A percentile compares a stretch with the other conserved stretches of the same genome.
These are phyloP conservation scores for Drosophila prosaltans DNA, from an alignment of 1,140 invertebrate genomes.

Conservation along the genomic window DNA sequence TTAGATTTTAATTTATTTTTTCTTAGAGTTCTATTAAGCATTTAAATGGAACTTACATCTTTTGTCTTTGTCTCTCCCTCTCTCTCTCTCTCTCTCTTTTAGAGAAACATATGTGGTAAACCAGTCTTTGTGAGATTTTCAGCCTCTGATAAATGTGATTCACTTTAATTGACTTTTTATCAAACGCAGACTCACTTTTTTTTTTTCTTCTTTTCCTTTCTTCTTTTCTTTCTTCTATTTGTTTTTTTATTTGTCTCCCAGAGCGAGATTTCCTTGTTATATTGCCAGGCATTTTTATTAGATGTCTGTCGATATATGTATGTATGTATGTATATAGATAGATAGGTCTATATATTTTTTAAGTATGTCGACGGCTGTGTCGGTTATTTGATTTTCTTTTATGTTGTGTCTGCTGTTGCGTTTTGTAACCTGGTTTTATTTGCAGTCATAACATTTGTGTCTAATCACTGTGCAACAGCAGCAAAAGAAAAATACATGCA, in stretches of 20 bases:
- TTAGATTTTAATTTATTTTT: neutral
- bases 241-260: slow-evolving; percentile 14
- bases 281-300: slow-evolving; percentile 27
- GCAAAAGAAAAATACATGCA: slow-evolving; percentile 11
- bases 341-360: slow-evolving; percentile 31
- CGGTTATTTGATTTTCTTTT: slow-evolving; percentile 50
- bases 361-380: slow-evolving; percentile 62
- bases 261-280: slow-evolving; percentile 14
- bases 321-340: slow-evolving; percentile 1
- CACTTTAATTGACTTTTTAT: slow-evolving; percentile 73
- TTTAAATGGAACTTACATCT: neutral
- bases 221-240: slow-evolving; percentile 25
- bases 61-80: neutral
- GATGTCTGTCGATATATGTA: slow-evolving; percentile 15
- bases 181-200: slow-evolving; percentile 73
- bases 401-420: slow-evolving; percentile 71
- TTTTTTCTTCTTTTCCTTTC: neutral
- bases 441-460: slow-evolving; percentile 77
- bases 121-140: neutral
- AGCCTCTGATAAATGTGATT: slow-evolving; percentile 34
- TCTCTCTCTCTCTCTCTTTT: neutral
- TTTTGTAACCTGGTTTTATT: slow-evolving; percentile 80
- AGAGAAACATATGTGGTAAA: neutral
- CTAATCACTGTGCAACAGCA: slow-evolving; percentile 61
- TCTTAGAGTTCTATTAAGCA: neutral